Base-by-base conservation (phyloP, 2,888 invertebrate genomes). In the Campoplex nolae region DNA sequence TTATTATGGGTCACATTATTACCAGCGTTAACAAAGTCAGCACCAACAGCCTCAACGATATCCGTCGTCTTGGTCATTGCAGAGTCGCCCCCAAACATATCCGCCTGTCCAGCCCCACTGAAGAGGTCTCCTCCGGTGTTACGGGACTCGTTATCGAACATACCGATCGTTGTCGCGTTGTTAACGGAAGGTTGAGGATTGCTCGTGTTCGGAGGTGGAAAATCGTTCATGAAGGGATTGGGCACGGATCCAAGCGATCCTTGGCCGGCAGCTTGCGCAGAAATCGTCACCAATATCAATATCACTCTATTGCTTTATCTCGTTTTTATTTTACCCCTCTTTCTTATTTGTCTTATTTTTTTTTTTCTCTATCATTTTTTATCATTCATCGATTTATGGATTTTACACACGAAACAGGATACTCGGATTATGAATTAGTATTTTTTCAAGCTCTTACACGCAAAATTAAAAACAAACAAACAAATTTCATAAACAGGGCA, bases 221-320 rank as follows among this genome's bases (percentile, higher is more conserved):
- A 95, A 85, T 96, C 96, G 93, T 96, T 96, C 95, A 96, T 96
- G 95, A 96, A 96, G 86, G 96, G 96, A 95, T 96, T 96, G 90
- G 96, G 95, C 92, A 93, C 91, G 91, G 92, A 92, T 90, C 94
- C 94, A 90, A 93, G 92, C 91, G 93, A 91, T 94, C 95, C 95
- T 93, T 93, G 91, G 93, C 95, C 95, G 95, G 96, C 95, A 94
- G 95, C 95, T 95, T 95, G 95, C 95, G 93, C 94, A 95, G 90
- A 95, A 94, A 93, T 80, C 81, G 91, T 92, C 90, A 90, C 90
- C 89, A 92, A 90, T 90, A 90, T 92, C 91, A 91, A 89, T 89
- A 54, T 28, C 67, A 38, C 45, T 58, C 81, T 77, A 28, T 58
- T 76, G 62, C 42, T 74, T 42, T 54, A 45, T 9, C 13, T 48